Conservation (phyloP, 1,140 invertebrate species). For the Apis mellifera region DNA sequence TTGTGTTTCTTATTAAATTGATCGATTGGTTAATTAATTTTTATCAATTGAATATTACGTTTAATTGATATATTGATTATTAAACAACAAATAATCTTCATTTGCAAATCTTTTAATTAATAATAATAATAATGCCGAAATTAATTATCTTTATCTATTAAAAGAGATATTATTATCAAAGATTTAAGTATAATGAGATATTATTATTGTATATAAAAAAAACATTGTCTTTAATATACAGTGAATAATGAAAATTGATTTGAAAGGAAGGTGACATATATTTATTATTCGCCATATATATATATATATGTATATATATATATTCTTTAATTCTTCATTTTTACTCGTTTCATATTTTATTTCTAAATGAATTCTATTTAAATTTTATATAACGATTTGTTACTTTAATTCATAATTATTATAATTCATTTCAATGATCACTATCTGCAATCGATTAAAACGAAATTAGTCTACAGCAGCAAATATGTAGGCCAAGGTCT, state of each 20-base stretch:
- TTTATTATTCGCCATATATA: too few relatives aligned
- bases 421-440: neutral
- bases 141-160: neutral
- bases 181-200: neutral
- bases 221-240: neutral
- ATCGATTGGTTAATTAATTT: neutral
- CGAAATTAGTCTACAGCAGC: neutral
- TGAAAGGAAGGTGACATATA: neutral
- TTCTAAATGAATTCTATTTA: slow-evolving; percentile 56
- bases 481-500: neutral
- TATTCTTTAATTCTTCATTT: too few relatives aligned
- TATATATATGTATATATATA: too few relatives aligned
- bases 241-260: too few relatives aligned
- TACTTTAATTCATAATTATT: neutral
- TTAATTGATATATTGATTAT: too few relatives aligned
- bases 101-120: neutral
- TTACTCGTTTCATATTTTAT: slow-evolving; percentile 62
- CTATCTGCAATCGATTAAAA: neutral
- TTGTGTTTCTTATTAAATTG: neutral
- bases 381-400: slow-evolving; percentile 47
- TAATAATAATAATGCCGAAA: neutral
- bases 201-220: neutral
- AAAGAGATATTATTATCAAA: neutral
- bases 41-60: too few relatives aligned
- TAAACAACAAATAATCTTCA: neutral